phyloP scores from a whole-genome alignment of 1,140 invertebrate species.

The Eulimnadia texana region DNA sequence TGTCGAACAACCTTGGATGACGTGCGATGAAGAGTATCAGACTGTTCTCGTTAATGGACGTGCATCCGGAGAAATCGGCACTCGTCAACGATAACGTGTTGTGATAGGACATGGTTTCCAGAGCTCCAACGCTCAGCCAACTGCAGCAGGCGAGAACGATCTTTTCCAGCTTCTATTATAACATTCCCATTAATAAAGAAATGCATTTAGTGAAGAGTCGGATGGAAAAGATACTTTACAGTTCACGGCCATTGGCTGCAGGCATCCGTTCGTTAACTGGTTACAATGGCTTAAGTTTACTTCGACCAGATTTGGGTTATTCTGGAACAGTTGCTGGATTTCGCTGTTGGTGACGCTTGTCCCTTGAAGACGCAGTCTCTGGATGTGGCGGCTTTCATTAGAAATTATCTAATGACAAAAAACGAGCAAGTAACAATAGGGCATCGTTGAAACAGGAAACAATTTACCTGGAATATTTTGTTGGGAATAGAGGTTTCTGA shows the following conservation, averaged over 20 bases:
- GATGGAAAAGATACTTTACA: constrained; percentile 6
- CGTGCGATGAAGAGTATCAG: neutral
- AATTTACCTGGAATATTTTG: too few relatives aligned
- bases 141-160: neutral
- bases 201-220: neutral
- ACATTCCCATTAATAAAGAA: neutral
- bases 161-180: constrained; percentile 3
- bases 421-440: neutral
- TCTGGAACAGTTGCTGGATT: neutral
- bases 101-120: constrained; percentile 10
- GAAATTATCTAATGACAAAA: neutral
- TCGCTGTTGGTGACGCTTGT: neutral
- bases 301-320: constrained; percentile 4
- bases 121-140: constrained; percentile 1
- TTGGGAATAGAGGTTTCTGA: too few relatives aligned
- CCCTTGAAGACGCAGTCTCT: neutral
- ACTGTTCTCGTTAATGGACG: neutral
- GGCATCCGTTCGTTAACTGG: constrained; percentile 1
- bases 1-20: neutral
- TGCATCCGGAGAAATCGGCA: constrained; percentile 4
- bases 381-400: neutral
- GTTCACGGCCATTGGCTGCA: constrained; percentile 12
- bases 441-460: too few relatives aligned
- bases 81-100: neutral
- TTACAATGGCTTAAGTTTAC: constrained; percentile 3